phyloP scores from a whole-genome alignment of 2,888 invertebrate genomes.

The Pocota personata region DNA sequence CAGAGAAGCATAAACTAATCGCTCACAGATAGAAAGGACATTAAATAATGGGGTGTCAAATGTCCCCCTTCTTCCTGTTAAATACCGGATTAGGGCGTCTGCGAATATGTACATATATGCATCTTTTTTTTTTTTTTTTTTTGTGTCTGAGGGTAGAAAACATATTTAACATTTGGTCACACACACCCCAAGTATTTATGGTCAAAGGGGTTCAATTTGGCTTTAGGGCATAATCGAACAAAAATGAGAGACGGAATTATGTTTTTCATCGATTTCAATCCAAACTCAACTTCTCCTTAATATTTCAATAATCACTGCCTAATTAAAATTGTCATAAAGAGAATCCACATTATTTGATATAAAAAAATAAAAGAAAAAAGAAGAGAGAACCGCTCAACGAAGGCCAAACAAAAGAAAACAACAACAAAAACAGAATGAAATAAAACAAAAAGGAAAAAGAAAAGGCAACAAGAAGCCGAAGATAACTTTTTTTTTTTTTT shows the following conservation, averaged over 20 bases:
- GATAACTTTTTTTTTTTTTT: too few relatives aligned
- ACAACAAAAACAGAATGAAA: slow-evolving; percentile 30
- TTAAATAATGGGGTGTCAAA: slow-evolving; percentile 37
- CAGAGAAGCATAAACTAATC: background rate
- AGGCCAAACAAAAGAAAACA: slow-evolving; percentile 19
- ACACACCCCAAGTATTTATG: background rate
- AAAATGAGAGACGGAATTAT: background rate
- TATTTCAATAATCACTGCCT: background rate
- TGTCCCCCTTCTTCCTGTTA: slow-evolving; percentile 30
- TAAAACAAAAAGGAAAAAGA: background rate
- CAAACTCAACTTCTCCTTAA: too few relatives aligned
- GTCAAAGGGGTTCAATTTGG: background rate
- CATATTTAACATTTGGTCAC: slow-evolving; percentile 3
- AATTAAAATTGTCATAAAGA: background rate
- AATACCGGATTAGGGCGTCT: slow-evolving; percentile 33
- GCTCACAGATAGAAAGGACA: background rate
- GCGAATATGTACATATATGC: background rate
- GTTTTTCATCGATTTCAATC: background rate
- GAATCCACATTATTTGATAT: background rate
- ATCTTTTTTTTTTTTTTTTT: background rate
- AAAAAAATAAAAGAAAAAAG: too few relatives aligned
- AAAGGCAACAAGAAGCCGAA: background rate
- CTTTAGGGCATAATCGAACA: background rate
- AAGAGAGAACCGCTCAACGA: background rate
- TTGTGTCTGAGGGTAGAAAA: background rate